Conservation (phyloP, 92 coral and sea anemone genomes). For the Heliopora coerulea region DNA sequence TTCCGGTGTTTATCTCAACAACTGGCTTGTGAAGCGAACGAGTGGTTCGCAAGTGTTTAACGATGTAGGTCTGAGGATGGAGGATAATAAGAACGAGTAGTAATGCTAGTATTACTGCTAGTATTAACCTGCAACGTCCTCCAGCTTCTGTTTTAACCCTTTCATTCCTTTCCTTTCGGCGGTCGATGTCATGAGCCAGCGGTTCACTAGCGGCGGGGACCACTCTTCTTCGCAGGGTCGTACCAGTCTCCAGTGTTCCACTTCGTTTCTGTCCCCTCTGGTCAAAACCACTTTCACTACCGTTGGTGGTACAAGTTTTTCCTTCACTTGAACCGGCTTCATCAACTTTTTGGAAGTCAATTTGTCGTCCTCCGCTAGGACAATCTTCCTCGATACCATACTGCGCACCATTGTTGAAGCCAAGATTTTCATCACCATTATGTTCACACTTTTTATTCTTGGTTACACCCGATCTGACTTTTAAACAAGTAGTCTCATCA, state of each 20-base stretch:
- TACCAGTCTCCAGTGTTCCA: too few species aligned
- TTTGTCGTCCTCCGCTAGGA: background rate
- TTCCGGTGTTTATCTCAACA: background rate
- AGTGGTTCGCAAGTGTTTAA: too few species aligned
- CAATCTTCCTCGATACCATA: background rate
- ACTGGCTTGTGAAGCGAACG: slow-evolving; percentile 4
- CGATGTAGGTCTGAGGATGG: too few species aligned
- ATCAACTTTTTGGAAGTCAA: background rate
- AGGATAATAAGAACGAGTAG: too few species aligned
- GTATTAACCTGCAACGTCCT: too few species aligned
- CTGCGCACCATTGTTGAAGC: too few species aligned
- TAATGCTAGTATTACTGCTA: too few species aligned
- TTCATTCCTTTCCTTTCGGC: background rate
- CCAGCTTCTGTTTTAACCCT: background rate
- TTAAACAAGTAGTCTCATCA: background rate
- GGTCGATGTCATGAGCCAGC: background rate
- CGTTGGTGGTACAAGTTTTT: background rate
- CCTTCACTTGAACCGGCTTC: slow-evolving; percentile 6
- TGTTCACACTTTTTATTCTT: too few species aligned
- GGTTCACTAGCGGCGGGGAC: too few species aligned
- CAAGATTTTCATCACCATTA: background rate
- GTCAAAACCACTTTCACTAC: background rate
- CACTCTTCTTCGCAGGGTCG: too few species aligned
- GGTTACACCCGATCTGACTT: too few species aligned
- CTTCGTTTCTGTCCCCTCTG: background rate